Conservation (phyloP, 2,113 vertebrate genomes). For the Syrmaticus mikado region DNA sequence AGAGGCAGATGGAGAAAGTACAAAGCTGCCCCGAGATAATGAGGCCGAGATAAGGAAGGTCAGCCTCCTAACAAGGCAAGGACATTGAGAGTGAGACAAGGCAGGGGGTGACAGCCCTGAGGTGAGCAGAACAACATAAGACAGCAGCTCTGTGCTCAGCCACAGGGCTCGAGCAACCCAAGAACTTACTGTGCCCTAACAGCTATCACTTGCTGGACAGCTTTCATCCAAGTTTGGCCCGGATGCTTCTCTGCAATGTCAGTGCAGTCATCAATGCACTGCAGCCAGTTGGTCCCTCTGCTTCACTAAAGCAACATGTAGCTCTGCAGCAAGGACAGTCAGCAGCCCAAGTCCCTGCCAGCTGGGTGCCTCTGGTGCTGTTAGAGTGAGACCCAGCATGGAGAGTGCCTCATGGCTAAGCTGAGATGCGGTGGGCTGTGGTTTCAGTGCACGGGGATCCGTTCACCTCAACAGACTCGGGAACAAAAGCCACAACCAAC, state of each 20-base stretch:
- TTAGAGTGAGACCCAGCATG: not conserved
- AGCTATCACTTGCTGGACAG: not conserved
- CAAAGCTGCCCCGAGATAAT: not conserved
- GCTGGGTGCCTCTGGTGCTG: not conserved
- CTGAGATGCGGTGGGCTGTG: not conserved
- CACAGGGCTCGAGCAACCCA: not conserved
- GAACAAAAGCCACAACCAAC: not conserved
- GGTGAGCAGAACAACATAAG: not conserved
- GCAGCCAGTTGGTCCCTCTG: not conserved
- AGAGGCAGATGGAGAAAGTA: not conserved
- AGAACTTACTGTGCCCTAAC: not conserved
- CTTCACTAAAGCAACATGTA: not conserved
- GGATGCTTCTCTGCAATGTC: not conserved
- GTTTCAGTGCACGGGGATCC: not conserved
- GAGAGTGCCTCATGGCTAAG: no score
- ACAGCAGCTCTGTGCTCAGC: not conserved
- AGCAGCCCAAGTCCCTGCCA: not conserved
- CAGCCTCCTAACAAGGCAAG: not conserved
- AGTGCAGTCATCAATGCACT: rapidly evolving
- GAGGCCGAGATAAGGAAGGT: not conserved
- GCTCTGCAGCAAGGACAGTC: not conserved
- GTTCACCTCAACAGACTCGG: not conserved
- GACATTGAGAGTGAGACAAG: rapidly evolving
- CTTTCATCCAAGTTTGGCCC: not conserved
- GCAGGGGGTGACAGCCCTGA: not conserved